These are phyloP conservation scores for Tipula unca DNA, from an alignment of 2,888 invertebrate genomes.

Conservation along the genomic window DNA sequence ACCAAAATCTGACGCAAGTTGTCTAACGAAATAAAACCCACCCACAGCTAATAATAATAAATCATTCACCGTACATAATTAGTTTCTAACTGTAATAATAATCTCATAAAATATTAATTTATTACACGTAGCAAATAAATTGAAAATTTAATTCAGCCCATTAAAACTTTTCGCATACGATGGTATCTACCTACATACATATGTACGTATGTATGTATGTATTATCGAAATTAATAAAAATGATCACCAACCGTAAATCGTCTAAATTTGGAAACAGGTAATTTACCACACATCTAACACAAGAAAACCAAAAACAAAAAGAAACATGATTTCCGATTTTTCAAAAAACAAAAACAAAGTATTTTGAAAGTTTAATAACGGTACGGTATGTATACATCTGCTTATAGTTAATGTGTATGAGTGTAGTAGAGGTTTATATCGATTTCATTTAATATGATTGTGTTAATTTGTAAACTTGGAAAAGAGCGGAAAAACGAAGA, in stretches of 20 bases:
- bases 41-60: neutral
- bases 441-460: constrained; percentile 14
- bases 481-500: neutral
- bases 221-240: neutral
- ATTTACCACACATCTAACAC: neutral
- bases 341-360: neutral
- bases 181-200: no score
- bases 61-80: neutral
- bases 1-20: no score
- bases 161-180: neutral
- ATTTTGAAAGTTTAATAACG: no score
- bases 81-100: neutral
- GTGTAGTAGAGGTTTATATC: neutral
- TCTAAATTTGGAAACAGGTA: neutral
- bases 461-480: neutral
- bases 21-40: neutral
- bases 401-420: no score
- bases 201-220: no score
- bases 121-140: neutral
- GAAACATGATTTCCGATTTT: neutral
- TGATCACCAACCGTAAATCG: neutral
- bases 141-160: neutral
- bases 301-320: neutral
- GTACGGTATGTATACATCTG: neutral
- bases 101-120: neutral